phyloP scores from a whole-genome alignment of 2,888 invertebrate species.

The Eupsilia transversa region DNA sequence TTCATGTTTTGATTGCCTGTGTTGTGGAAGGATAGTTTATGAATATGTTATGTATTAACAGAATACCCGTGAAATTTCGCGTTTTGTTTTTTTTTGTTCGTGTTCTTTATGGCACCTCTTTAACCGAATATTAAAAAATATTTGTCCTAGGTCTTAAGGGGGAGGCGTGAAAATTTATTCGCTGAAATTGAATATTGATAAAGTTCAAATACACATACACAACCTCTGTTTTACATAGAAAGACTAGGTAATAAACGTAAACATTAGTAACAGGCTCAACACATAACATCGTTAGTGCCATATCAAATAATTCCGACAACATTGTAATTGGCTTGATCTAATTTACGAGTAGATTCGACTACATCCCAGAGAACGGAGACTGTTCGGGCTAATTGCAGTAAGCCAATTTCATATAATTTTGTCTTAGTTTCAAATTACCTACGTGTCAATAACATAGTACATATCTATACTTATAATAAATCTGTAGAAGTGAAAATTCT shows the following conservation, averaged over 20 bases:
- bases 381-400: conserved; percentile 48
- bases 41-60: neutral
- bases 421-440: conserved; percentile 51
- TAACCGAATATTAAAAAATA: too few species aligned
- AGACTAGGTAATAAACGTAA: conserved; percentile 17
- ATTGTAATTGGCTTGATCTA: conserved; percentile 52
- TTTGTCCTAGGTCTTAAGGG: too few species aligned
- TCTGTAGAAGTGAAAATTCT: too few species aligned
- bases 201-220: conserved; percentile 7
- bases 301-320: conserved; percentile 53
- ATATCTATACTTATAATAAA: too few species aligned
- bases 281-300: conserved; percentile 33
- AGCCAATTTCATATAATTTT: conserved; percentile 60
- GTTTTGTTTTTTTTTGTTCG: too few species aligned
- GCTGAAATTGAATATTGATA: too few species aligned
- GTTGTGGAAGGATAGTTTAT: neutral
- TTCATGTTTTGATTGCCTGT: conserved; percentile 43
- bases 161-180: too few species aligned
- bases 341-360: conserved; percentile 36
- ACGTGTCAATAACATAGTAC: too few species aligned
- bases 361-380: conserved; percentile 28
- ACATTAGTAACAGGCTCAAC: conserved; percentile 33
- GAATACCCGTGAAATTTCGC: too few species aligned
- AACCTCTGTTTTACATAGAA: neutral
- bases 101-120: too few species aligned